Evolutionary conservation across 2,797 vertebrate genomes (phyloP).

Genomic region (Aselliscus stoliczkanus): DNA sequence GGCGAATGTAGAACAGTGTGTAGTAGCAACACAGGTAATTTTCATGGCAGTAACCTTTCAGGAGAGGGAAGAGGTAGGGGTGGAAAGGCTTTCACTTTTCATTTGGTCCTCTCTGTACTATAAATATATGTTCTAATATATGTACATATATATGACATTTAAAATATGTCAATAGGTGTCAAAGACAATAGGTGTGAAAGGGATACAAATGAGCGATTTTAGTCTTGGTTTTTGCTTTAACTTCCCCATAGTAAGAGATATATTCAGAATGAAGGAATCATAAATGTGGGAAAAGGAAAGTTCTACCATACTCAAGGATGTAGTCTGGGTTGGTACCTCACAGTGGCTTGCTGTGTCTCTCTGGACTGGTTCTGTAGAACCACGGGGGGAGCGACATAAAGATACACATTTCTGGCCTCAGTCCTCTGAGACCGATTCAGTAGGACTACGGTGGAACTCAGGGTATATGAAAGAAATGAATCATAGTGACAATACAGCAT

Average conservation of each 20-base stretch:
- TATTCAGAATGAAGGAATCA: neutral
- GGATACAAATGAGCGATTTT: neutral
- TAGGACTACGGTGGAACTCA: neutral
- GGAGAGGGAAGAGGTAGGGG: neutral
- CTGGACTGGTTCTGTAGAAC: neutral
- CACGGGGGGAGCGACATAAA: rapidly evolving
- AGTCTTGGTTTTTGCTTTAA: neutral
- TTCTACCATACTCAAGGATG: rapidly evolving
- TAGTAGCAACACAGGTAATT: neutral
- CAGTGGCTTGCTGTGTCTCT: neutral
- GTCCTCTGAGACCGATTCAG: neutral
- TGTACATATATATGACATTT: neutral
- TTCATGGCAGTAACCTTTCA: neutral
- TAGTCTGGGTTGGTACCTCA: rapidly evolving
- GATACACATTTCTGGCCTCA: rapidly evolving
- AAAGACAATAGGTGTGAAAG: neutral
- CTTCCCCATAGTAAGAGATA: neutral
- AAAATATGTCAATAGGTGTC: neutral
- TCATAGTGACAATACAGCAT: rapidly evolving
- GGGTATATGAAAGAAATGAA: neutral
- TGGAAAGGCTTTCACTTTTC: neutral
- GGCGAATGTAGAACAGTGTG: neutral
- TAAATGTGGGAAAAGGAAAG: neutral
- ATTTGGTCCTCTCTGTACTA: neutral
- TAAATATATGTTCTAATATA: neutral